phyloP scores from a whole-genome alignment of 2,113 vertebrate species.

The human region DNA sequence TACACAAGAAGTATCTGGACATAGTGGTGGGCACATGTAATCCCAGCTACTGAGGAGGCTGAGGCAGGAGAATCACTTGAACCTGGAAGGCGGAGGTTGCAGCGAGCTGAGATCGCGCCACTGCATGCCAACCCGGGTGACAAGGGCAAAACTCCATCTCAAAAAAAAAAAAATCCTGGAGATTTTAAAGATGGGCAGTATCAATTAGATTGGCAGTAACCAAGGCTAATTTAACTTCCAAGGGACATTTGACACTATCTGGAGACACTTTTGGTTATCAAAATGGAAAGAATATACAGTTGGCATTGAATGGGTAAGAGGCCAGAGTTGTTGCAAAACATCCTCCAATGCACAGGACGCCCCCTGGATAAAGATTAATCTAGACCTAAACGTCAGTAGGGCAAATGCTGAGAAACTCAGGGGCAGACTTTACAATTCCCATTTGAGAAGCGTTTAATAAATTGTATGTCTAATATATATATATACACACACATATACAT shows the following conservation, averaged over 20 bases:
- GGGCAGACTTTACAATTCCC: neutral
- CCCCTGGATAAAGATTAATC: too few relatives aligned
- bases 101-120: rapidly evolving
- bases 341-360: rapidly evolving
- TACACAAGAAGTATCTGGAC: too few relatives aligned
- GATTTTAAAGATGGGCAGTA: neutral
- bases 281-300: too few relatives aligned
- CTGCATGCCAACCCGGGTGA: too few relatives aligned
- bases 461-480: neutral
- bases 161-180: too few relatives aligned
- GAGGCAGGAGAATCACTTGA: too few relatives aligned
- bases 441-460: neutral
- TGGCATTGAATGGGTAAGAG: rapidly evolving
- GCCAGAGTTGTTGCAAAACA: neutral
- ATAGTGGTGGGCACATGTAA: too few relatives aligned
- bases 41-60: too few relatives aligned
- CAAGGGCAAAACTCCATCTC: too few relatives aligned
- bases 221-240: rapidly evolving
- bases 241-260: neutral
- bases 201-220: neutral
- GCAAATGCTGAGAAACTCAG: neutral
- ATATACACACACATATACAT: neutral
- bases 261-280: neutral
- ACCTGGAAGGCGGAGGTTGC: too few relatives aligned
- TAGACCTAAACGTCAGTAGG: neutral